phyloP scores from a whole-genome alignment of 53 echinoderm and acorn worm genomes.

The Holothuria scabra region DNA sequence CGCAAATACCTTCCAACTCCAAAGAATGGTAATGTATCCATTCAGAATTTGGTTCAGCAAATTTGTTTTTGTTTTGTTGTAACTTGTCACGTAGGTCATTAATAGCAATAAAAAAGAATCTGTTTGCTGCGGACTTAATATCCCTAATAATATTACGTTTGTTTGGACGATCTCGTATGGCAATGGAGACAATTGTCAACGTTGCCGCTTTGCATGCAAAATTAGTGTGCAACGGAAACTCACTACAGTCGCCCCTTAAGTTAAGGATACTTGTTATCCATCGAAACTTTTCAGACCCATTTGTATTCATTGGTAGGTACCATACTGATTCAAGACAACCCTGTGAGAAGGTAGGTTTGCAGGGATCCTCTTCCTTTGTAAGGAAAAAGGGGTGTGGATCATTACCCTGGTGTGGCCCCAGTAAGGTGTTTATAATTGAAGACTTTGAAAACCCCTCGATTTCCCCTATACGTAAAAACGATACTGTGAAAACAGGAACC shows the following conservation, averaged over 20 bases:
- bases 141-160: not conserved
- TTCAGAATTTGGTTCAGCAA: too few species aligned
- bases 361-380: not conserved
- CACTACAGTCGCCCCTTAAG: not conserved
- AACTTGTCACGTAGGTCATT: not conserved
- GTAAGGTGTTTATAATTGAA: not conserved
- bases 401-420: slow-evolving; percentile 14
- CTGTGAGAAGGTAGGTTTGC: not conserved
- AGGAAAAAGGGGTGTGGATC: not conserved
- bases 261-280: not conserved
- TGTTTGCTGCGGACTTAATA: not conserved
- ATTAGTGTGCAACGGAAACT: not conserved
- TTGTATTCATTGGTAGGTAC: slow-evolving; percentile 11
- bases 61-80: not conserved
- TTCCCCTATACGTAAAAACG: not conserved
- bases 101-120: not conserved
- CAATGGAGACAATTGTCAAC: too few species aligned
- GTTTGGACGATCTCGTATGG: too few species aligned
- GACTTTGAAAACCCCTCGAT: slow-evolving; percentile 22
- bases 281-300: slow-evolving; percentile 1
- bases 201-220: not conserved
- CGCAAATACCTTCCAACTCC: not conserved
- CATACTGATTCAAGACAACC: slow-evolving; percentile 14
- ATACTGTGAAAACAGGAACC: slow-evolving; percentile 14
- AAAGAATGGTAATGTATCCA: too few species aligned